phyloP scores from a whole-genome alignment of 2,797 vertebrate genomes.

The Sebastes diaconus region DNA sequence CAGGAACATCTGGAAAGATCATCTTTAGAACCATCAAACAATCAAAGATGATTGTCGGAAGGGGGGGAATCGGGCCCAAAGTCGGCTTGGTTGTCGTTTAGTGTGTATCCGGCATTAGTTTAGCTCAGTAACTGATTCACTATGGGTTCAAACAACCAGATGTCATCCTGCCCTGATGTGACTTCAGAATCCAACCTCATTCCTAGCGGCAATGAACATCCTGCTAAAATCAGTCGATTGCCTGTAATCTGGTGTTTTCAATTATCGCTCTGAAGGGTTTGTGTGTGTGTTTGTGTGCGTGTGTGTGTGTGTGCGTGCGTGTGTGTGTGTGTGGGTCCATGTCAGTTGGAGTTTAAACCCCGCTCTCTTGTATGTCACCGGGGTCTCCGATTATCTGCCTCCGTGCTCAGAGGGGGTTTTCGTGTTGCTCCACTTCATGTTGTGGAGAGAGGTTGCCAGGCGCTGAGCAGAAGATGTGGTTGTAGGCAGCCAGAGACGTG shows the following conservation, averaged over 20 bases:
- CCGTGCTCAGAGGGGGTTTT: neutral
- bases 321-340: neutral
- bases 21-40: no score
- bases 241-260: slow-evolving; percentile 12
- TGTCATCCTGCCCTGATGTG: neutral
- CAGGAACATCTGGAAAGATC: no score
- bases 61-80: no score
- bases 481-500: neutral
- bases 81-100: no score
- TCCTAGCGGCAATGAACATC: neutral
- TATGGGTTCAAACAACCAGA: neutral
- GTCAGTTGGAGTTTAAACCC: slow-evolving; percentile 18
- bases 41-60: no score
- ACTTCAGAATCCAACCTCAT: neutral
- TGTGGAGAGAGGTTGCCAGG: neutral
- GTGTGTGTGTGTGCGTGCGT: no score
- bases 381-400: slow-evolving; percentile 24
- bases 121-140: neutral
- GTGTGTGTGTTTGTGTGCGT: no score
- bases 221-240: neutral
- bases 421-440: neutral
- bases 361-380: neutral
- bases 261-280: neutral
- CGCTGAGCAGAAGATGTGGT: neutral
- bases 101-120: no score